phyloP scores from a whole-genome alignment of 35 echinoderm and acorn worm genomes.

The Anneissia japonica region DNA sequence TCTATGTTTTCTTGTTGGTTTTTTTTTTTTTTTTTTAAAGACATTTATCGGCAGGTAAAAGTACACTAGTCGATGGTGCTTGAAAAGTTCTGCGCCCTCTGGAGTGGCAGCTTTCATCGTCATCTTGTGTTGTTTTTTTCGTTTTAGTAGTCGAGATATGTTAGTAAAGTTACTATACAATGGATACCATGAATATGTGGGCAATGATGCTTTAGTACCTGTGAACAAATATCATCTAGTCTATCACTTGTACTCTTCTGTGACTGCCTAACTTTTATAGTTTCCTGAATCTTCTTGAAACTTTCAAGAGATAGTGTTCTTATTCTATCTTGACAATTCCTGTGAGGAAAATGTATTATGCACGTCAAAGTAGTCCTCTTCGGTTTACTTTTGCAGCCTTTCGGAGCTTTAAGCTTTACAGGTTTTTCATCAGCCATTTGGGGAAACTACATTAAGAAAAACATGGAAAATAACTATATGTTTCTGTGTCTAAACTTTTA shows the following conservation, averaged over 20 bases:
- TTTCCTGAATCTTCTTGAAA: constrained; percentile 26
- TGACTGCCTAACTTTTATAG: background rate
- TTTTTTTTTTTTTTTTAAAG: too few species aligned
- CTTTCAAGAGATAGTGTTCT: constrained; percentile 16
- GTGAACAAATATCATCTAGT: constrained; percentile 4
- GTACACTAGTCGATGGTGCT: constrained; percentile 2
- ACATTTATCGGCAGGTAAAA: too few species aligned
- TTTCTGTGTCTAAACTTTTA: too few species aligned
- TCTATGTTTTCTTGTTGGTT: background rate
- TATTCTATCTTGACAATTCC: background rate
- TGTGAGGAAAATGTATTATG: constrained; percentile 23
- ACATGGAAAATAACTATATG: too few species aligned
- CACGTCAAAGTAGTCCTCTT: constrained; percentile 7
- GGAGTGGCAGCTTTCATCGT: background rate
- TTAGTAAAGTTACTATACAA: constrained; percentile 37
- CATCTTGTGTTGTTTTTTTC: background rate
- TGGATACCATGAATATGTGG: constrained; percentile 18
- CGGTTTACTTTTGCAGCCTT: background rate
- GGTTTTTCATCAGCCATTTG: constrained; percentile 11
- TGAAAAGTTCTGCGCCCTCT: background rate
- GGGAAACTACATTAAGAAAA: too few species aligned
- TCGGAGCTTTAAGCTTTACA: background rate
- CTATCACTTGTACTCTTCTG: background rate
- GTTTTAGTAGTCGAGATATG: constrained; percentile 1
- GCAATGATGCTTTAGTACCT: background rate